phyloP scores from a whole-genome alignment of 2,797 vertebrate genomes.

The Zenarchopterus dispar region DNA sequence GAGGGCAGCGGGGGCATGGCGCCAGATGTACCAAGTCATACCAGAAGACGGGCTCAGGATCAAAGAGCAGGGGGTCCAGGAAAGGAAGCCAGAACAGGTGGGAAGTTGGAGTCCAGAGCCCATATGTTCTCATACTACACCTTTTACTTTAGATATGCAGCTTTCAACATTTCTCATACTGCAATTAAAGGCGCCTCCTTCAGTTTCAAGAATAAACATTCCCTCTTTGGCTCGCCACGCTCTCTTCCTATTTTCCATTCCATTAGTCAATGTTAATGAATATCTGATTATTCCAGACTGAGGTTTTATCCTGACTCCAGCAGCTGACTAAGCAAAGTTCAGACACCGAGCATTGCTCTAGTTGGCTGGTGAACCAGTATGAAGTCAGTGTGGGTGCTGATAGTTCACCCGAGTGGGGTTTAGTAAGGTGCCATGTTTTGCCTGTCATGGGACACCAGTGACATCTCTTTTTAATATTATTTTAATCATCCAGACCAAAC shows the following conservation, averaged over 20 bases:
- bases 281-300: slow-evolving; percentile 53
- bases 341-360: slow-evolving; percentile 37
- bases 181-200: slow-evolving; percentile 23
- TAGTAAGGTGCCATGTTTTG: slow-evolving; percentile 12
- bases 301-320: slow-evolving; percentile 28
- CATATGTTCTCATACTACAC: slow-evolving; percentile 29
- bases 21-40: slow-evolving; percentile 71
- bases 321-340: slow-evolving; percentile 55
- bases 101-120: slow-evolving; percentile 8
- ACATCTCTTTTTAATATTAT: no score
- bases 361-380: slow-evolving; percentile 37
- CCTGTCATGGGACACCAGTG: no score
- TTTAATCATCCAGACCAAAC: background rate
- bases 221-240: slow-evolving; percentile 25
- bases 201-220: slow-evolving; percentile 37
- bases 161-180: slow-evolving; percentile 35
- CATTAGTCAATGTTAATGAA: slow-evolving; percentile 55
- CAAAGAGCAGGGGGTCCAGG: slow-evolving; percentile 41
- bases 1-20: slow-evolving; percentile 40
- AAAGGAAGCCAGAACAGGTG: slow-evolving; percentile 42
- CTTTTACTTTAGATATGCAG: slow-evolving; percentile 15
- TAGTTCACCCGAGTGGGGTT: slow-evolving; percentile 22
- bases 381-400: slow-evolving; percentile 26
- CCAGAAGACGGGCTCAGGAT: slow-evolving; percentile 45
- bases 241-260: slow-evolving; percentile 51